Evolutionary conservation across 1,140 invertebrate species (phyloP).

Genomic region (Hycleus cichorii): DNA sequence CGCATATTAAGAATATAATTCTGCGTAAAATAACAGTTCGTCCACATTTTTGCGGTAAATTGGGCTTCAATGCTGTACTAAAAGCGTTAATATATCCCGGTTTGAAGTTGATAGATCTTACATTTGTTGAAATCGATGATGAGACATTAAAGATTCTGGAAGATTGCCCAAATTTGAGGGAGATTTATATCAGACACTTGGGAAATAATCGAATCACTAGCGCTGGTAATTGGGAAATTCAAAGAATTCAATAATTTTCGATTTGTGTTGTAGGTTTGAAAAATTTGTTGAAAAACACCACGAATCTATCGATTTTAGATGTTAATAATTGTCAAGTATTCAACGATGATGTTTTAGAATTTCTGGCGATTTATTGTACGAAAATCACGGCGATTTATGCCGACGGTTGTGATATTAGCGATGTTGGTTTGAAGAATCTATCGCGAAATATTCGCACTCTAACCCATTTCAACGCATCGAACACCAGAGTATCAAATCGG

Average conservation of each 20-base stretch:
- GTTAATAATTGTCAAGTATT: conserved; percentile 10
- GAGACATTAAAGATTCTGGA: conserved; percentile 17
- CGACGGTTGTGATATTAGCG: conserved; percentile 19
- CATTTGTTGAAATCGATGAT: conserved; percentile 17
- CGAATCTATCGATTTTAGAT: conserved; percentile 8
- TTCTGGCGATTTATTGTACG: conserved; percentile 6
- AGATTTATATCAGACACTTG: conserved; percentile 10
- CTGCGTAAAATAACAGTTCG: conserved; percentile 11
- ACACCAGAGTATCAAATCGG: conserved; percentile 8
- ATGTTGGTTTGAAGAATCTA: conserved; percentile 11
- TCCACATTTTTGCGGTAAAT: background rate
- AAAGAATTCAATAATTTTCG: too few species aligned
- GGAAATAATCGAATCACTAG: conserved; percentile 9
- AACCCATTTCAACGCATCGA: conserved; percentile 9
- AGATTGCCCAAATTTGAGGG: conserved; percentile 13
- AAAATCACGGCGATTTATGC: conserved; percentile 9
- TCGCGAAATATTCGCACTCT: conserved; percentile 2
- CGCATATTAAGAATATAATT: conserved; percentile 17
- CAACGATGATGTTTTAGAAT: conserved; percentile 16
- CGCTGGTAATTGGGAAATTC: background rate
- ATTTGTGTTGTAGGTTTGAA: conserved; percentile 5
- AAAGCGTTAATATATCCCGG: conserved; percentile 10
- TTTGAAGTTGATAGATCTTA: conserved; percentile 18
- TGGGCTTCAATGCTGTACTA: conserved; percentile 12
- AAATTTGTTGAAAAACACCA: conserved; percentile 11